Base-by-base conservation (phyloP, 2,888 invertebrate species). In the Steinernema scapterisci region DNA sequence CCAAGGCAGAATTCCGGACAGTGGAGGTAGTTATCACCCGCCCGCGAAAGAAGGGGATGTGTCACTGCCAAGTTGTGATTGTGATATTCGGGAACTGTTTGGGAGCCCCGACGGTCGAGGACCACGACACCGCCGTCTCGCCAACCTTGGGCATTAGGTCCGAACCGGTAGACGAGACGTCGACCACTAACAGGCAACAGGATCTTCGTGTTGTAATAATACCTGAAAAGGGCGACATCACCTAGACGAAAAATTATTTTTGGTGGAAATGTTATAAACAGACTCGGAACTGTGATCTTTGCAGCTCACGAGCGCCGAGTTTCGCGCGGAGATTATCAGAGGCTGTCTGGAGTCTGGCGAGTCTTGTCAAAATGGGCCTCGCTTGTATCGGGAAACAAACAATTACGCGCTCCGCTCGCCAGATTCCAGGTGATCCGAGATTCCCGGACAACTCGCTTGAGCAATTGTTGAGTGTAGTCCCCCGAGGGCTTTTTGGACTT, bases 131-230 rank as follows among this genome's bases (percentile, higher is more conserved):
- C 63, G 63, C 63, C 63, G 13, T 63, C 31, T n/a, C 91, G 91
- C 92, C 93, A 93, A 80, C 92, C 92, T 31, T 92, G 92, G 0
- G 93, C 93, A 79, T 92, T 93, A 78, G 91, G 92, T 0, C 93
- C 93, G 89, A 93, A 93, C 88, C 93, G 92, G 89, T 93, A 93
- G 71, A 93, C 93, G 78, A 93, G 90, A 72, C 93, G 91, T 52
- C 92, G 91, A 13, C 92, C 92, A 75, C 92, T 91, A 11, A 93
- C 93, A 2, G 93, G 92, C 72, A 91, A 91, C 74, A 93, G 91
- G 25, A 93, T 92, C 81, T 91, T 89, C 84, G 92, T 92, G 86
- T 92, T 91, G 89, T 93, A 93, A 89, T 93, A 93, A 88, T 93
- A 93, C 88, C 93, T 91, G 83, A 44, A 81, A 87, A 44, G 21